Base-by-base conservation (phyloP, 2,113 vertebrate species). In the Paracanthobrama guichenoti region DNA sequence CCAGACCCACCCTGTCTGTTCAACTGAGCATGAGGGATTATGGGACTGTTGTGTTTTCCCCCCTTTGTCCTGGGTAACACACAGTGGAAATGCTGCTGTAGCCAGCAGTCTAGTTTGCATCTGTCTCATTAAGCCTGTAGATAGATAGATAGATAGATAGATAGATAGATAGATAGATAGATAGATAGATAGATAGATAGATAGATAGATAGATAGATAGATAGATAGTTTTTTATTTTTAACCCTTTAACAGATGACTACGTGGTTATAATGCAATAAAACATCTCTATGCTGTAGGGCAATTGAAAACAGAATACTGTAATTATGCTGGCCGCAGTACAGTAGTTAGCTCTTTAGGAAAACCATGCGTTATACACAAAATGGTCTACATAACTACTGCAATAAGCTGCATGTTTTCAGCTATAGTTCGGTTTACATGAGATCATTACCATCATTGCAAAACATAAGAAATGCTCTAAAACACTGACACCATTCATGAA, bases 41-140 rank as follows among this genome's bases (percentile, higher is more conserved):
- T 31, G 62, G 24, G 31, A 79, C 31, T 22, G 69, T 78, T 73
- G 80, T 85, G 73, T 86, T 71, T 74, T 53, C 66, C 79, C 28
- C 24, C 57, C 86, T 86, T 84, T 86, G n/a, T 84, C 84, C 24
- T 2, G 26, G 3, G 9, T 75, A 77, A 92, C 86, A 91, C 89
- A 86, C 77, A 64, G 66, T 85, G 87, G 82, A 89, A 87, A 79
- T 79, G 18, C 42, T 12, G 2, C 42, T 75, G n/a, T 72, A 72
- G 81, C 44, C 74, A 14, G 73, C 81, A 46, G 66, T 59, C 24
- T 87, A 78, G 42, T 35, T 60, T 31, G 64, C 39, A 26, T 59
- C 55, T 77, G 78, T 28, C 18, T n/a, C 24, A 67, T 60, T 50
- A 69, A n/a, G 12, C 9, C 1, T 12, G 14, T 48, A 31, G 28